Conservation (phyloP, 2,888 invertebrate genomes). For the Theretra japonica region DNA sequence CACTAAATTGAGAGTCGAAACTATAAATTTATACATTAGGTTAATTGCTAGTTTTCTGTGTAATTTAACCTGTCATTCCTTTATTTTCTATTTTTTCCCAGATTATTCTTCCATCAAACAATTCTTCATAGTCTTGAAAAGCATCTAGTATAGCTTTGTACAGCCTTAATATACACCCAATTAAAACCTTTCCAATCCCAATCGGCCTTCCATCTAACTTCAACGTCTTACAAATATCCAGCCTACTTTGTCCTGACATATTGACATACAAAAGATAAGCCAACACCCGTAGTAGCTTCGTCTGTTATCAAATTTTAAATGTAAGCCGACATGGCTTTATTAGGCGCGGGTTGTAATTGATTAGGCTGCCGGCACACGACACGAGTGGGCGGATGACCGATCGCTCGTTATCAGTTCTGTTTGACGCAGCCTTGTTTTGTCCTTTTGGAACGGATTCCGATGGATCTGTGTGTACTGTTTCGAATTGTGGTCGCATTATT, state of each 20-base stretch:
- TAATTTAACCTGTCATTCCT: too few relatives aligned
- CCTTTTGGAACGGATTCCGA: slow-evolving; percentile 15
- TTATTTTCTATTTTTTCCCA: too few relatives aligned
- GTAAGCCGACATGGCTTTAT: slow-evolving; percentile 68
- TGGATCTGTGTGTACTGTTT: neutral
- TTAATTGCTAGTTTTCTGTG: too few relatives aligned
- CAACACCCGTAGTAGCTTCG: slow-evolving; percentile 57
- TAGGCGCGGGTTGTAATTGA: slow-evolving; percentile 46
- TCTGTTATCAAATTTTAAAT: slow-evolving; percentile 73
- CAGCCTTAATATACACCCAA: neutral
- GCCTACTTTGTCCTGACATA: slow-evolving; percentile 8
- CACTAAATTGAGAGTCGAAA: too few relatives aligned
- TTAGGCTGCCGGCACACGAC: slow-evolving; percentile 21
- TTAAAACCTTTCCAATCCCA: neutral
- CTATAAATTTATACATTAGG: too few relatives aligned
- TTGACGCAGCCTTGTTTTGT: slow-evolving; percentile 25
- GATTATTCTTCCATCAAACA: too few relatives aligned
- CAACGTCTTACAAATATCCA: slow-evolving; percentile 13
- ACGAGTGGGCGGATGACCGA: slow-evolving; percentile 30
- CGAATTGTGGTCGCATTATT: neutral
- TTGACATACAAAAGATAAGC: slow-evolving; percentile 7
- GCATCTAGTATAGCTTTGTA: neutral
- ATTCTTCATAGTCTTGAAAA: too few relatives aligned
- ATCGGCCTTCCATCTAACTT: neutral
- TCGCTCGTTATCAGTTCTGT: slow-evolving; percentile 24